Percentiles rank a stretch among this genome's conserved stretches.
These are phyloP conservation scores for Cerastoderma edule DNA, from an alignment of 2,888 invertebrate genomes.

Conservation along the genomic window DNA sequence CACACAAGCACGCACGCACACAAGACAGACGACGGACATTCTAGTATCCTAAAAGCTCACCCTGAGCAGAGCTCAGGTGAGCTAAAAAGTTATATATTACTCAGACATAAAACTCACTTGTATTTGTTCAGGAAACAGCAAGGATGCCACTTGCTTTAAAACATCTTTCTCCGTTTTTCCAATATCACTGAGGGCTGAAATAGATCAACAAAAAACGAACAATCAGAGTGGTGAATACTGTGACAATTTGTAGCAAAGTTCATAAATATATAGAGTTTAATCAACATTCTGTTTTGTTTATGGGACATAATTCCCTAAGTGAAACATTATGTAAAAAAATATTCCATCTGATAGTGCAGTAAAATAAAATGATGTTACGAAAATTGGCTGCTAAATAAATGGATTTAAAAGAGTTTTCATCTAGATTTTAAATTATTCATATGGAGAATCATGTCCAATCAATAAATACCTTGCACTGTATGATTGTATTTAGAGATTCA, in stretches of 20 bases:
- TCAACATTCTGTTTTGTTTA: not conserved
- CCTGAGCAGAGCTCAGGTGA: not conserved
- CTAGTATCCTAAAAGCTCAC: not conserved
- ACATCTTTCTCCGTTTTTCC: slow-evolving; percentile 16
- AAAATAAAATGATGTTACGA: not conserved
- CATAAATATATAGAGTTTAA: not conserved
- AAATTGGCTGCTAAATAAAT: too few species aligned
- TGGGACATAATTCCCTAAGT: not conserved
- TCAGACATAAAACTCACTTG: not conserved
- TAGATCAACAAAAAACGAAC: too few species aligned
- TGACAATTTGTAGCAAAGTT: not conserved
- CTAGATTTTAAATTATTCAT: too few species aligned
- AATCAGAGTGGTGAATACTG: not conserved
- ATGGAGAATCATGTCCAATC: too few species aligned
- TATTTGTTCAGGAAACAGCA: slow-evolving; percentile 11
- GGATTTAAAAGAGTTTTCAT: too few species aligned
- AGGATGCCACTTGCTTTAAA: slow-evolving; percentile 4
- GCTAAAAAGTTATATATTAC: not conserved
- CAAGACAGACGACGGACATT: not conserved
- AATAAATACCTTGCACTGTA: too few species aligned
- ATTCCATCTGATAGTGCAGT: not conserved
- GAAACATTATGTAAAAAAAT: not conserved
- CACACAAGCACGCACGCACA: not conserved
- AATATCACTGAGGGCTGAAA: slow-evolving; percentile 11
- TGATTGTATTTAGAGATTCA: too few species aligned